Evolutionary conservation across 2,888 invertebrate species (phyloP).

Genomic region (Protonemura montana): DNA sequence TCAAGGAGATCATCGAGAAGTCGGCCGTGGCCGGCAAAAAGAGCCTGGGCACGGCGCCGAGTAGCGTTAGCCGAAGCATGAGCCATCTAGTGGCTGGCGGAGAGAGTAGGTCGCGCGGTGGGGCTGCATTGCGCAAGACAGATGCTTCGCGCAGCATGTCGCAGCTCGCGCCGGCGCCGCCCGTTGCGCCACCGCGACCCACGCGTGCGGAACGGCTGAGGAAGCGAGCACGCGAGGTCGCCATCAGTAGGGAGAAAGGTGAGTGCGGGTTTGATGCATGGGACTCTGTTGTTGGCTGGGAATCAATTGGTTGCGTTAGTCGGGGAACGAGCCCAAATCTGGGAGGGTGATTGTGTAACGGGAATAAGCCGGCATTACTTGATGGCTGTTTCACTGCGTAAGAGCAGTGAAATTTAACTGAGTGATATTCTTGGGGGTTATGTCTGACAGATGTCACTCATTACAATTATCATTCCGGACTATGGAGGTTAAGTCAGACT

Average conservation of each 20-base stretch:
- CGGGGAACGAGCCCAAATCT: too few species aligned
- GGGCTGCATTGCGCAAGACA: conserved; percentile 49
- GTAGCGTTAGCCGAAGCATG: conserved; percentile 74
- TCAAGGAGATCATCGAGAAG: conserved; percentile 55
- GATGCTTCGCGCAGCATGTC: conserved; percentile 63
- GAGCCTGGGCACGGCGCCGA: conserved; percentile 54
- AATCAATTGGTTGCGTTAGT: background rate
- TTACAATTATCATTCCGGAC: too few species aligned
- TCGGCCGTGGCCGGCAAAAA: conserved; percentile 53
- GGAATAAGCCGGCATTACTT: too few species aligned
- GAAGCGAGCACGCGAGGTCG: conserved; percentile 57
- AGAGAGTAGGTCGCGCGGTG: conserved; percentile 39
- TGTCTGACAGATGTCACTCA: too few species aligned
- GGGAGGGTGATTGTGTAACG: too few species aligned
- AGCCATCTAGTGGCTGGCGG: conserved; percentile 67
- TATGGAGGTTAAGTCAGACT: too few species aligned
- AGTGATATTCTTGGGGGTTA: too few species aligned
- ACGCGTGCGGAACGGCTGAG: conserved; percentile 60
- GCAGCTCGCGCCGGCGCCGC: conserved; percentile 57
- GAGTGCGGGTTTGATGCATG: conserved; percentile 24
- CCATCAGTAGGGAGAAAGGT: conserved; percentile 46
- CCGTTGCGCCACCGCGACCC: conserved; percentile 58
- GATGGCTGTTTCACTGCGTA: too few species aligned
- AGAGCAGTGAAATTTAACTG: too few species aligned
- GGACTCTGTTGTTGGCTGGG: background rate